phyloP scores from a whole-genome alignment of 2,888 invertebrate genomes.

The Escarpia spicata region DNA sequence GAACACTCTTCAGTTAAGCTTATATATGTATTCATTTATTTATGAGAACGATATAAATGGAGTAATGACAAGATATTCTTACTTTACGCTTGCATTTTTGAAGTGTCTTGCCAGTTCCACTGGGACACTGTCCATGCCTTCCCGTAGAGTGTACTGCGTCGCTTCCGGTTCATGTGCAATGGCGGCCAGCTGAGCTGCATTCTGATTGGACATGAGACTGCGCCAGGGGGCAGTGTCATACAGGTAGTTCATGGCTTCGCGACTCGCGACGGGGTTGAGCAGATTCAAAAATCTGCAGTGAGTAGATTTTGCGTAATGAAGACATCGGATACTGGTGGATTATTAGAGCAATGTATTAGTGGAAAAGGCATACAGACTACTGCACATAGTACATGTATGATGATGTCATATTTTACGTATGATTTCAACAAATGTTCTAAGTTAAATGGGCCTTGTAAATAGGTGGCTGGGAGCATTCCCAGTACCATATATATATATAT shows the following conservation, averaged over 20 bases:
- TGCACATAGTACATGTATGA: not conserved
- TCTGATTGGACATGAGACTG: slow-evolving; percentile 33
- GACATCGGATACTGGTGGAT: too few species aligned
- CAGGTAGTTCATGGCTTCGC: slow-evolving; percentile 36
- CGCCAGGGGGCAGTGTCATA: slow-evolving; percentile 37
- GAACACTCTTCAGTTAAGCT: too few species aligned
- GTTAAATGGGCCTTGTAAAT: too few species aligned
- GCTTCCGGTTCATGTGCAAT: not conserved
- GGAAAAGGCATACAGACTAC: not conserved
- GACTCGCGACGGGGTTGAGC: slow-evolving; percentile 29
- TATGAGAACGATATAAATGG: not conserved
- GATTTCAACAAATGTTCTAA: too few species aligned
- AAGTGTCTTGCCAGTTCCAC: slow-evolving; percentile 31
- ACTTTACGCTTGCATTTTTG: slow-evolving; percentile 32
- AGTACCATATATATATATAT: too few species aligned
- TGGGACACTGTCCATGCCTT: slow-evolving; percentile 37
- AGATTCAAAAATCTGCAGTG: slow-evolving; percentile 35
- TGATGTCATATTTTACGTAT: too few species aligned
- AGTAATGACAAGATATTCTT: not conserved
- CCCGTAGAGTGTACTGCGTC: slow-evolving; percentile 27
- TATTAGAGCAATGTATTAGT: not conserved
- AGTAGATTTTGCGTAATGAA: not conserved
- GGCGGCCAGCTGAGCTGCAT: slow-evolving; percentile 35
- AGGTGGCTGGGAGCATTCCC: too few species aligned
- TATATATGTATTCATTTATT: not conserved